Evolutionary conservation across 2,797 vertebrate genomes (phyloP).

Genomic region (Crocodylus rhombifer): DNA sequence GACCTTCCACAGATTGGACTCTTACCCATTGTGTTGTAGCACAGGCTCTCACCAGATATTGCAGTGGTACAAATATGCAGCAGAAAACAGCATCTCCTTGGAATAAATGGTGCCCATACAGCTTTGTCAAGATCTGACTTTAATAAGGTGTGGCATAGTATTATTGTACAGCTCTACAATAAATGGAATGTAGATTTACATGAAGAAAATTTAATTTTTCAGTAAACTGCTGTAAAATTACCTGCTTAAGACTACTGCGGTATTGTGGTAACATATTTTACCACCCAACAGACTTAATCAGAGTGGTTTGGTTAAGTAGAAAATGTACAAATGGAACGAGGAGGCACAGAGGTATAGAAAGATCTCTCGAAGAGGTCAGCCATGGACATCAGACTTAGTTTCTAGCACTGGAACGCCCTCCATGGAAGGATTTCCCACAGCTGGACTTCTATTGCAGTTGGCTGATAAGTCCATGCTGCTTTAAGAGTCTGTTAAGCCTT

Average conservation of each 20-base stretch:
- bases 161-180: slow-evolving; percentile 63
- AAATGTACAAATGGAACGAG: slow-evolving; percentile 10
- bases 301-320: background rate
- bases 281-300: slow-evolving; percentile 19
- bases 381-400: background rate
- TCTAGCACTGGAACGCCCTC: background rate
- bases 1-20: slow-evolving; percentile 3
- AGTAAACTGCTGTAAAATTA: background rate
- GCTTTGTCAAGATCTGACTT: slow-evolving; percentile 47
- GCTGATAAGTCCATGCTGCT: slow-evolving; percentile 80
- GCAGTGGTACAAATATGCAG: background rate
- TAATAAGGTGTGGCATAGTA: slow-evolving; percentile 66
- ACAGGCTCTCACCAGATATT: background rate
- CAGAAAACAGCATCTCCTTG: background rate
- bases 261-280: background rate
- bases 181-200: slow-evolving; percentile 8
- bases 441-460: slow-evolving; percentile 45
- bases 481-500: slow-evolving; percentile 85
- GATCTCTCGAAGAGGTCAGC: slow-evolving; percentile 20
- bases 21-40: background rate
- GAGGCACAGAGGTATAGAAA: slow-evolving; percentile 43
- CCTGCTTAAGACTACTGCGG: too few species aligned
- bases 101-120: background rate
- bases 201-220: background rate
- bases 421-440: background rate